Evolutionary conservation across 2,797 vertebrate species (phyloP), one percentile per base, ranked within the genome.

Genomic region (Parambassis ranga): DNA sequence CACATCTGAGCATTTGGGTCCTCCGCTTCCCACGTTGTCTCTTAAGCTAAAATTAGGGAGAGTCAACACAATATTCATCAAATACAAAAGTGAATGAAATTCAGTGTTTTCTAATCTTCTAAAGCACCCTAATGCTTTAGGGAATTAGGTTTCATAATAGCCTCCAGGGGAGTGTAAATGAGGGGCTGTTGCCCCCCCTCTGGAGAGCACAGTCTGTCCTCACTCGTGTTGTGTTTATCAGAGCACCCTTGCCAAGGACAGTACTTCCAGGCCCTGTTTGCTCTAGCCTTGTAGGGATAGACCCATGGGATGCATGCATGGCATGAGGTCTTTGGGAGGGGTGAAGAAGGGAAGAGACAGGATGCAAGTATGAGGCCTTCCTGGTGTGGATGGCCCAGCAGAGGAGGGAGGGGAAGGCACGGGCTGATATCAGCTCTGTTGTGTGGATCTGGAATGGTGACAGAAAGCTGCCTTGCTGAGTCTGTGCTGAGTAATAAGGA

Each of bases 211-310:
- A 80, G 71, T 14, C 62, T 84, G 88, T 90, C 71, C 81, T 69
- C 71, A 36, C 71, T 65, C 55, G 8, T 53, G 32, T 65, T 38
- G 55, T 75, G 70, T 84, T 86, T 81, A 79, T 78, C 76, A 71
- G 67, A 62, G 39, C 68, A 55, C 36, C 48, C 59, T 49, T 78
- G 77, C 86, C 89, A 89, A 89, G 88, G 86, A 87, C 87, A 83
- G 71, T 69, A 71, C 66, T 74, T 82, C 35, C 66, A 84, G 69
- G 65, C 66, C 62, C 71, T 79, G 77, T 79, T 79, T 76, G 81
- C 75, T 69, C 75, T 81, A 60, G 69, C 88, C 88, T 83, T 89
- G 83, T 89, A 89, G 83, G 88, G 90, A 80, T 65, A 75, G 65
- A 76, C 47, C 33, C 55, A 72, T 56, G 55, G 53, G 52, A 80